phyloP scores from a whole-genome alignment of 2,113 vertebrate species.

The Eulemur rufifrons region DNA sequence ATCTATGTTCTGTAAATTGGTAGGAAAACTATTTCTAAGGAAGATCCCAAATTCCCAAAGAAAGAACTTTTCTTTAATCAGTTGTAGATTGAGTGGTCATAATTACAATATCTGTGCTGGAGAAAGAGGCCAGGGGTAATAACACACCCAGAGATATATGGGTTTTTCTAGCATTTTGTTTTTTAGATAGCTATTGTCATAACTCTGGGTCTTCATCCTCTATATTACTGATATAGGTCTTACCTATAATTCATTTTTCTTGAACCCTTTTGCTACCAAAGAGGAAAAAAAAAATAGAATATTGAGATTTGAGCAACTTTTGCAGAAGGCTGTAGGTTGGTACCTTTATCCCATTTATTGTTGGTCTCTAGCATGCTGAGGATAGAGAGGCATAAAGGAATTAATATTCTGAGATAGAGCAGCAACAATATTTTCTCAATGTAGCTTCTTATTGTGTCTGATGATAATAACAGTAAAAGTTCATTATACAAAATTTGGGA shows the following conservation, averaged over 20 bases:
- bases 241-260: background rate
- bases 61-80: background rate
- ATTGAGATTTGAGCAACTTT: background rate
- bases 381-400: background rate
- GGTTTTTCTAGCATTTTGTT: background rate
- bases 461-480: constrained; percentile 15
- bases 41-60: background rate
- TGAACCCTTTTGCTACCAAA: background rate
- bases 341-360: background rate
- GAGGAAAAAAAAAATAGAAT: background rate
- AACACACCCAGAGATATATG: background rate
- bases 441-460: constrained; percentile 21
- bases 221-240: background rate
- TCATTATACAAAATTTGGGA: constrained; percentile 34
- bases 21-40: background rate
- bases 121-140: background rate
- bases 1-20: background rate
- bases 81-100: background rate
- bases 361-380: background rate
- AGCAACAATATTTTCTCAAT: background rate
- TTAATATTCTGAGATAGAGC: background rate
- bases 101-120: background rate
- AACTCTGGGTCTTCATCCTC: background rate
- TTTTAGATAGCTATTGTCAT: background rate
- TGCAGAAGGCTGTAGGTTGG: background rate